phyloP scores from a whole-genome alignment of 2,113 vertebrate species.

The Scomber colias region DNA sequence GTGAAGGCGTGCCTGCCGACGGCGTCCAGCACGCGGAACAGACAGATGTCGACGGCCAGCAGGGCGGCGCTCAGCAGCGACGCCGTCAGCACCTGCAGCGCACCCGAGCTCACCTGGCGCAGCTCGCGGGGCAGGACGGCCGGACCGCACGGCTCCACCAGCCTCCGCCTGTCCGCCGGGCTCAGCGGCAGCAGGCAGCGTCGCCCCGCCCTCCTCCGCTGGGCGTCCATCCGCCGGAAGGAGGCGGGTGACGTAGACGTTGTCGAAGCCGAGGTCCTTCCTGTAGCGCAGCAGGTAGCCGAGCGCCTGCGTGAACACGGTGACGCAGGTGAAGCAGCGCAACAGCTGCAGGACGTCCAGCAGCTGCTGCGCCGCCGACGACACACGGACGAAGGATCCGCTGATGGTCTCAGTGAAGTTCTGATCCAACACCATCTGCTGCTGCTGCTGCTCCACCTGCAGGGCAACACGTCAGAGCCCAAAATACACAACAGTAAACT shows the following conservation, averaged over 20 bases:
- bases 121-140: slow-evolving; percentile 53
- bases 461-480: no score
- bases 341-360: slow-evolving; percentile 50
- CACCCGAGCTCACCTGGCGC: slow-evolving; percentile 64
- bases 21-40: slow-evolving; percentile 86
- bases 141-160: slow-evolving; percentile 56
- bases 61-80: slow-evolving; percentile 82
- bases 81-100: slow-evolving; percentile 80
- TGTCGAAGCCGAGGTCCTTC: slow-evolving; percentile 69
- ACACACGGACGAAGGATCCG: slow-evolving; percentile 36
- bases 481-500: no score
- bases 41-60: slow-evolving; percentile 81
- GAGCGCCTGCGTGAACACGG: slow-evolving; percentile 57
- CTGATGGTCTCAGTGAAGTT: slow-evolving; percentile 34
- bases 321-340: slow-evolving; percentile 68
- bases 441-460: slow-evolving; percentile 51
- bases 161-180: slow-evolving; percentile 34
- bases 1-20: slow-evolving; percentile 86
- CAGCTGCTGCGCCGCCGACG: background rate
- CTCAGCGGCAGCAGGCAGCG: slow-evolving; percentile 64
- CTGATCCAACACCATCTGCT: slow-evolving; percentile 34
- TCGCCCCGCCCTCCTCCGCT: slow-evolving; percentile 49
- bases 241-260: slow-evolving; percentile 70
- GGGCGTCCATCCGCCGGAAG: slow-evolving; percentile 68
- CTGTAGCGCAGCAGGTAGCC: slow-evolving; percentile 56